Evolutionary conservation across 2,113 vertebrate genomes (phyloP), one percentile per base, ranked within the genome.

Genomic region (Catharus minimus): DNA sequence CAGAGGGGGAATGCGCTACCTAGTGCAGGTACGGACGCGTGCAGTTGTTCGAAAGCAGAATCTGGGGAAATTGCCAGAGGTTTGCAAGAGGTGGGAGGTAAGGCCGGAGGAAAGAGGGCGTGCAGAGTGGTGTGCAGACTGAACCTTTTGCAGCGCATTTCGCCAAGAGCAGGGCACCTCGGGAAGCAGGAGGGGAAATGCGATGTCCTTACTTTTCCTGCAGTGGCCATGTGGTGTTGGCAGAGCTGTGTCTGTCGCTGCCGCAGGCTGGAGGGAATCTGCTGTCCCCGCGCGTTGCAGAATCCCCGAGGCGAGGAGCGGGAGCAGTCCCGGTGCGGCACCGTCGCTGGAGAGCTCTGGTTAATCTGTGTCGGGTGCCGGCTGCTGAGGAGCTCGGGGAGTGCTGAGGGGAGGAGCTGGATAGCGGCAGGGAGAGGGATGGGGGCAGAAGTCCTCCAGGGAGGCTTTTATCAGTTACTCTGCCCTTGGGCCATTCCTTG

Each of bases 221-320:
- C 24, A 22, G 95, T 92, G 57, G 84, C 90, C 95, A 96, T 98
- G 96, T 50, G 96, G 49, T 74, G 38, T 30, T 2, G 52, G 86
- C 33, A 22, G 69, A 69, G 86, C 32, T 8, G 82, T 44, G 39
- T 24, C 4, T 0, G 28, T 56, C 0, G 2, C 41, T 14, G 58
- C 57, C 10, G 16, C 38, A n/a, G 72, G 67, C 57, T 55, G 53
- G 47, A 76, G 72, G 22, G 69, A 73, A 84, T 75, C 19, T 61
- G 79, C 23, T 0, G 3, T 11, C 1, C 7, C 11, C 10, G 7
- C 0, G 23, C 3, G 22, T 7, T 57, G 56, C 1, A 0, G 23
- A 64, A 23, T 4, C 5, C 5, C 21, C 2, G 7, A 16, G 87
- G 24, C 0, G 26, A 28, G 68, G 55, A 41, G 26, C 36, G 0